Base-by-base conservation (phyloP, 2,888 invertebrate species). In the Automeris io region DNA sequence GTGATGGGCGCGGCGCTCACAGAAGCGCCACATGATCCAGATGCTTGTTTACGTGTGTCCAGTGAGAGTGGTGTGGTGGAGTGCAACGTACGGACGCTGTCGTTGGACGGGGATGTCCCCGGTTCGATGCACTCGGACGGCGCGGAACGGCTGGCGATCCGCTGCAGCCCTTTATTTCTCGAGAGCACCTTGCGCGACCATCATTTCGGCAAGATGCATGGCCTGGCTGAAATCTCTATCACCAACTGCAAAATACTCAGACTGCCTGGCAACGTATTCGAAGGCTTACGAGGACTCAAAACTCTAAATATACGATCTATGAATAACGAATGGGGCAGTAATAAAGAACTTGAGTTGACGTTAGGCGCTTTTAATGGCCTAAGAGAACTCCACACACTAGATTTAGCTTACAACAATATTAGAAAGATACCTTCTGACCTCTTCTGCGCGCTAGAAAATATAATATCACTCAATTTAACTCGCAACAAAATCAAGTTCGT, bases 401-500 rank as follows among this genome's bases (percentile, higher is more conserved):
- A 95, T 69, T 81, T 96, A 70, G 91, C 90, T 44, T 91, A 92
- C 70, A 96, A 95, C 72, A 95, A 95, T 73, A 90, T 96, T 42
- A 88, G 93, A 45, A 90, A 91, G 46, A 79, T 96, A 61, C 95
- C 95, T 1, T 91, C 93, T 39, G 92, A 91, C 61, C 88, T 91
- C 51, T 93, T 95, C 69, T 96, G 96, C 77, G 91, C 92, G 7
- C 79, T 95, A 67, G 90, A 91, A 59, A 95, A 93, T 68, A 88
- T 96, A 45, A 93, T 94, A 70, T 89, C 92, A 42, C 85, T 97
- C 22, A 96, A 97, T 82, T 83, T 96, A 60, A 96, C 96, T 18
- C 89, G 91, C 42, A 97, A 96, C 82, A 92, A 93, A 57, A 90
- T 97, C 41, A 91, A 92, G 52, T 93, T 92, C 56, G 90, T 94